These are phyloP conservation scores for Momotus momota DNA, from an alignment of 2,797 vertebrate genomes.

Conservation along the genomic window DNA sequence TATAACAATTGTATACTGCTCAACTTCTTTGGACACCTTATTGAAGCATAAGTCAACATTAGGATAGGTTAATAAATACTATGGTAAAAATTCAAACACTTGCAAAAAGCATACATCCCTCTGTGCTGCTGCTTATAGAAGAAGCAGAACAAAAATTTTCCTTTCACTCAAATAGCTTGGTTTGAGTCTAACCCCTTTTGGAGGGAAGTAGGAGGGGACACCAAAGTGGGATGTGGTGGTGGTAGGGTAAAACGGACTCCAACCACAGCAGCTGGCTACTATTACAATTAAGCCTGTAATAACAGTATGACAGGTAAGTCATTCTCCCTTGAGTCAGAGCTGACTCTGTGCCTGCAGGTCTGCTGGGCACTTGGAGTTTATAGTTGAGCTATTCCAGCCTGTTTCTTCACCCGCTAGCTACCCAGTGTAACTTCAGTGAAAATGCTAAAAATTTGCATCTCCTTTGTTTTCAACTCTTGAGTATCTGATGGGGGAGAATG, in stretches of 20 bases:
- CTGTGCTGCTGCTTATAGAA: neutral
- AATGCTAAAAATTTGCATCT: neutral
- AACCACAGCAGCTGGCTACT: neutral
- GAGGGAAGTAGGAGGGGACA: too few species aligned
- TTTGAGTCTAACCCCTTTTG: neutral
- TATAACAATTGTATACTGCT: neutral
- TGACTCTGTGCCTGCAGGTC: neutral
- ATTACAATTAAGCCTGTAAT: neutral
- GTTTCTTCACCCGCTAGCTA: neutral
- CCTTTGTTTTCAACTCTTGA: neutral
- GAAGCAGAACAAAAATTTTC: neutral
- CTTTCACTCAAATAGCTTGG: neutral
- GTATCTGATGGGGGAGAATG: accelerated
- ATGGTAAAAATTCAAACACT: neutral
- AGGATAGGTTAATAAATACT: neutral
- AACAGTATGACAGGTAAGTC: neutral
- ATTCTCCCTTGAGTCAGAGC: neutral
- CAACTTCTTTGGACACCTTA: neutral
- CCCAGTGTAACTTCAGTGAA: neutral
- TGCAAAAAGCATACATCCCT: neutral
- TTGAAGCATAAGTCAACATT: neutral
- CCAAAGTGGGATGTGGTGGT: neutral
- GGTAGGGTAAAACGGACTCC: neutral
- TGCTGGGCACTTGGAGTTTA: neutral
- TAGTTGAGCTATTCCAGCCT: neutral